Percentiles rank a stretch among this genome's conserved stretches.
Evolutionary conservation across 2,888 invertebrate species (phyloP).

Genomic region (Leucophenga maculata): DNA sequence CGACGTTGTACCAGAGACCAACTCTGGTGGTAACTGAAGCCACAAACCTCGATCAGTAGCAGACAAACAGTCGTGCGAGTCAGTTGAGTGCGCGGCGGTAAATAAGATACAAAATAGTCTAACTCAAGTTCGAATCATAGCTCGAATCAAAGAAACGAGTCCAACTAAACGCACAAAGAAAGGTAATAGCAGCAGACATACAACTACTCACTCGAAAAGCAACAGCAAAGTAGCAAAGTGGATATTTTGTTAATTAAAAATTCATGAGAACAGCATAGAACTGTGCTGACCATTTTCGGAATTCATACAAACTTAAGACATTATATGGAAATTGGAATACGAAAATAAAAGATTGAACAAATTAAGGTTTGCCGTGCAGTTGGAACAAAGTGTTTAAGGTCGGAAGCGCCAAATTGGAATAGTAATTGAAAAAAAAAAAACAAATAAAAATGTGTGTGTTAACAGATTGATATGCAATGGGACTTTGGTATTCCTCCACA

Average conservation of each 20-base stretch:
- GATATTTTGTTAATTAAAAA: conserved; percentile 25
- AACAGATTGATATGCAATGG: not conserved
- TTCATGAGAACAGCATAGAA: not conserved
- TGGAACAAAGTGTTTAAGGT: not conserved
- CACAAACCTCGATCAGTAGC: conserved; percentile 66
- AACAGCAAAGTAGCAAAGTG: conserved; percentile 56
- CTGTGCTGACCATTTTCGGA: no score
- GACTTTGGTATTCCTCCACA: not conserved
- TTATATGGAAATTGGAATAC: not conserved
- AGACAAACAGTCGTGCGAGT: conserved; percentile 68
- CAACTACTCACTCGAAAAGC: no score
- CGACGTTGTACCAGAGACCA: conserved; percentile 30
- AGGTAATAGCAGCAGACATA: conserved; percentile 21
- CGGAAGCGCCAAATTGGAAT: not conserved
- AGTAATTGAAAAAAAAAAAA: no score
- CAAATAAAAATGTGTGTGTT: not conserved
- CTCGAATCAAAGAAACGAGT: conserved; percentile 42
- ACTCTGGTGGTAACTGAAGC: conserved; percentile 68
- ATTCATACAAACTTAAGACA: no score
- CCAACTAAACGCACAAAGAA: conserved; percentile 27
- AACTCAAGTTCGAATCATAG: conserved; percentile 40
- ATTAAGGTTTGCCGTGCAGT: not conserved
- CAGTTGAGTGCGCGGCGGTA: conserved; percentile 68
- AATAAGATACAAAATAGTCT: conserved; percentile 44
- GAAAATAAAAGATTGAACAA: conserved; percentile 12